These are phyloP conservation scores for Pycnonotus jocosus DNA, from an alignment of 2,113 vertebrate species.

Conservation along the genomic window DNA sequence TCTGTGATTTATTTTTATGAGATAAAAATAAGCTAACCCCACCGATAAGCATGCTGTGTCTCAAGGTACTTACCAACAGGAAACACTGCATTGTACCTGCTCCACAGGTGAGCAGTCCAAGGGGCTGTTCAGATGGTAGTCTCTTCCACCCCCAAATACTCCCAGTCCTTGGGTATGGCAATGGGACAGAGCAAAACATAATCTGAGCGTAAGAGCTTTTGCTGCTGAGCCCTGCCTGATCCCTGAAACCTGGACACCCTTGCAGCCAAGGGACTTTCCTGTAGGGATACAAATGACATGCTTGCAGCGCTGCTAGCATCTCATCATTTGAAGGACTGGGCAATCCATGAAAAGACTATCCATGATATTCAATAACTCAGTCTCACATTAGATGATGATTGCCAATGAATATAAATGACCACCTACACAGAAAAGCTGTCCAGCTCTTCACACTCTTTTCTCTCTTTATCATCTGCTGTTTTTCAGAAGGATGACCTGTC, in stretches of 20 bases:
- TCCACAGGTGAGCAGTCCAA: background rate
- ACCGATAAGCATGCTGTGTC: background rate
- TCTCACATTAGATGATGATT: background rate
- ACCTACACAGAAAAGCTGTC: background rate
- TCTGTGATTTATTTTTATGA: background rate
- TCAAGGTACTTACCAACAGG: background rate
- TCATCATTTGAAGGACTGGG: background rate
- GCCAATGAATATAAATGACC: background rate
- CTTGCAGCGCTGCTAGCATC: background rate
- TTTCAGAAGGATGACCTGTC: background rate
- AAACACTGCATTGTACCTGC: background rate
- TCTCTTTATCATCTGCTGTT: background rate
- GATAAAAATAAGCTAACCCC: background rate
- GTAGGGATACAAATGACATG: accelerated
- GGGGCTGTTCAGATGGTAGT: background rate
- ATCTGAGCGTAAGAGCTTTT: background rate
- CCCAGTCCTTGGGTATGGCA: background rate
- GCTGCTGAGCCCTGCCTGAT: background rate
- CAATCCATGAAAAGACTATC: background rate
- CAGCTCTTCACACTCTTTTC: background rate
- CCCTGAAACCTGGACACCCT: background rate
- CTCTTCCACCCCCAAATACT: background rate
- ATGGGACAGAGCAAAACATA: background rate
- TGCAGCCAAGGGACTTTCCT: background rate
- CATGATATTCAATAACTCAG: background rate